Conservation (phyloP, 1,140 invertebrate genomes). For the Maconellicoccus hirsutus region DNA sequence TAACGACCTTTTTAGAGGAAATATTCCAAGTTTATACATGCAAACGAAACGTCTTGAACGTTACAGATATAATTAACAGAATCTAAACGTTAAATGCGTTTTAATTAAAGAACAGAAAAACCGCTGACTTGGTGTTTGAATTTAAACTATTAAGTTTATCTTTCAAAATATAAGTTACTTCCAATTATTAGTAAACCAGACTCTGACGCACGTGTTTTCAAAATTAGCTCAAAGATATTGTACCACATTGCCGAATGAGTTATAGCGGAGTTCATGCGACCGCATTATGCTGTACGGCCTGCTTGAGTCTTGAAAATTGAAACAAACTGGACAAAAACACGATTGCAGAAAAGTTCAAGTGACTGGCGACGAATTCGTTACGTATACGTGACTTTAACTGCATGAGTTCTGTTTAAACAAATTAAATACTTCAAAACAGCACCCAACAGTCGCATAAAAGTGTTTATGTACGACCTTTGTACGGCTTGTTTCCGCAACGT, state of each 20-base stretch:
- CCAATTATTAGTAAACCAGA: not conserved
- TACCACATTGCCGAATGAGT: not conserved
- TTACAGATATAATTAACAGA: not conserved
- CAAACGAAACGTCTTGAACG: not conserved
- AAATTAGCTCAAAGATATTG: not conserved
- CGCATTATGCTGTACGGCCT: no score
- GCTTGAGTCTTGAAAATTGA: not conserved
- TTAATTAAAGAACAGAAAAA: not conserved
- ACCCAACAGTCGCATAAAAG: not conserved
- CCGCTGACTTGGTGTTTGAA: not conserved
- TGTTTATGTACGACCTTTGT: constrained; percentile 3
- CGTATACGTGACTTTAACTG: not conserved
- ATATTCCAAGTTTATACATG: no score
- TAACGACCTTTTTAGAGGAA: no score
- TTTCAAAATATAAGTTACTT: not conserved
- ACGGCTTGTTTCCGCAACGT: not conserved
- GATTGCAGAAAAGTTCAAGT: not conserved
- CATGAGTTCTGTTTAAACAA: not conserved
- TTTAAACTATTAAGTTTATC: not conserved
- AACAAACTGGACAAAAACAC: not conserved
- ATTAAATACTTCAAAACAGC: not conserved
- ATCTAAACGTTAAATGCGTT: not conserved
- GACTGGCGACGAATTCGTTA: not conserved
- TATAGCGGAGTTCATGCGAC: not conserved
- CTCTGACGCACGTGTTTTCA: not conserved